Evolutionary conservation across 37 sponge, comb jelly and placozoan species (phyloP), one percentile per base, ranked within the genome.

Genomic region (Bolinopsis microptera): DNA sequence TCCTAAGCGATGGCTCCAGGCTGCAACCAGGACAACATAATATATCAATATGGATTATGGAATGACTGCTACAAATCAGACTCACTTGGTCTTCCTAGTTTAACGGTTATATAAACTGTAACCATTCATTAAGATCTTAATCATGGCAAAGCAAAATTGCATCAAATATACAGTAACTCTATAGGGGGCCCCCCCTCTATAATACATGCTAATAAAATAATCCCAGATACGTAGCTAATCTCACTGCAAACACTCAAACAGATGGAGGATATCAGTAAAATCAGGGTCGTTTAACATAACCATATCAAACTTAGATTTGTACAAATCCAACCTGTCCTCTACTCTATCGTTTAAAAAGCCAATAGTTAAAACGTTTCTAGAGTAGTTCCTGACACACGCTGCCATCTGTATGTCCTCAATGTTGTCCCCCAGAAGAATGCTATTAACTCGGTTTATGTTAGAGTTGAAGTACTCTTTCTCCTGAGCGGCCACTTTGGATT

Each of bases 261-360:
- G 74, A 9, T 70, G 74, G 21, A 70, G 5, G 26, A 70, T n/a
- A 22, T 70, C 74, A 22, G 28, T 70, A 26, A 70, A 70, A n/a
- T 70, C 74, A 9, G 74, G 74, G 26, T 70, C 74, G 26, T 70
- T 70, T n/a, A 70, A n/a, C 2, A 70, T 70, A 70, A 70, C 74
- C 1, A 70, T 22, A 70, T 70, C 74, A n/a, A 70, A 70, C 28
- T 9, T 70, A n/a, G 25, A 28, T n/a, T 70, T 70, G 30, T 70
- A 70, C 74, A 70, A 70, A 2, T 70, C 74, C 74, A 70, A 3
- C 2, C 74, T 9, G 3, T 70, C 74, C 21, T 70, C 74, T 22
- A 70, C 74, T n/a, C 30, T 8, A 22, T 70, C 74, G 74, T 70
- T 70, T 22, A 70, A n/a, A 26, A 70, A 70, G 2, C 74, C 74